Evolutionary conservation across 2,888 invertebrate species (phyloP).

Genomic region (Gari tellinella): DNA sequence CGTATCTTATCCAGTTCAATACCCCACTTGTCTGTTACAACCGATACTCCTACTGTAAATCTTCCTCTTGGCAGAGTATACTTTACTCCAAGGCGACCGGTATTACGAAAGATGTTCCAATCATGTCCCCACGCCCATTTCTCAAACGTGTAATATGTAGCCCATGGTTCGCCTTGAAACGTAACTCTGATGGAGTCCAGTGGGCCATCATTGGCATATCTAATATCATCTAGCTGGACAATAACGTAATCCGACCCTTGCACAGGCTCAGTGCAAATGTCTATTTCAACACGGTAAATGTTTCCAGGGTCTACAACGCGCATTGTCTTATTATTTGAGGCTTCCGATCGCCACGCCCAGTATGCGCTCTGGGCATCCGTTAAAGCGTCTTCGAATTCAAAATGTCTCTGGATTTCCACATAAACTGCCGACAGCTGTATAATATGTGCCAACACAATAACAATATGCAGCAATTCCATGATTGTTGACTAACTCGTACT

Average conservation of each 20-base stretch:
- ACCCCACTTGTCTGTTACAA: conserved; percentile 49
- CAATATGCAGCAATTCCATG: too few species aligned
- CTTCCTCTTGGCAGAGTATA: conserved; percentile 29
- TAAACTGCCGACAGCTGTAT: neutral
- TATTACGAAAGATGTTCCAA: conserved; percentile 55
- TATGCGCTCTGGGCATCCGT: conserved; percentile 9
- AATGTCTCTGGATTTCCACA: conserved; percentile 48
- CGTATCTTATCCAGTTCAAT: conserved; percentile 50
- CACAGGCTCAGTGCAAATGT: conserved; percentile 36
- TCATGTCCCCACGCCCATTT: conserved; percentile 53
- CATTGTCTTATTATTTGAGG: conserved; percentile 35
- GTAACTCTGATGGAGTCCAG: conserved; percentile 34
- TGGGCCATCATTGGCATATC: conserved; percentile 53
- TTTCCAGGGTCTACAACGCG: conserved; percentile 31
- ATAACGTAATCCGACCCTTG: conserved; percentile 13
- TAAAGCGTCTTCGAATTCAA: conserved; percentile 38
- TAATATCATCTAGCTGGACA: conserved; percentile 37
- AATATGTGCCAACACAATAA: too few species aligned
- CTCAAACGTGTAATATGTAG: conserved; percentile 23
- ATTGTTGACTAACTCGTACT: too few species aligned
- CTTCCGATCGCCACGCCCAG: conserved; percentile 53
- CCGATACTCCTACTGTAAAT: conserved; percentile 31
- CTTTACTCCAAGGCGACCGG: conserved; percentile 29
- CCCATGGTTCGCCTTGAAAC: conserved; percentile 29
- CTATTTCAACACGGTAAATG: conserved; percentile 28